These are phyloP conservation scores for Hemithea aestivaria DNA, from an alignment of 2,888 invertebrate species.

Conservation along the genomic window DNA sequence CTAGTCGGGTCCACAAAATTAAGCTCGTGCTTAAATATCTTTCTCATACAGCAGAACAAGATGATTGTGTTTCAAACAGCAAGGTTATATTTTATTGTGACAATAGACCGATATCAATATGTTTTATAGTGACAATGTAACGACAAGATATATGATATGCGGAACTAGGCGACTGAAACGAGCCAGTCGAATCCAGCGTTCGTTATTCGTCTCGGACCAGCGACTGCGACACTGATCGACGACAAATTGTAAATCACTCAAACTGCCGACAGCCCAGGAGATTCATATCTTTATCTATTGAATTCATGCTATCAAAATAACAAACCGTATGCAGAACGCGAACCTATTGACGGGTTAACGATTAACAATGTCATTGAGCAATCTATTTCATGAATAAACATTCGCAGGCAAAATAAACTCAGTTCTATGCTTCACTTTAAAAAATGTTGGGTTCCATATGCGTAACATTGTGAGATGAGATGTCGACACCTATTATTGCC, in stretches of 20 bases:
- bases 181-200: slow-evolving; percentile 40
- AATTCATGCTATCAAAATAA: slow-evolving; percentile 32
- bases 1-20: neutral
- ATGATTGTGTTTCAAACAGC: neutral
- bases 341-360: slow-evolving; percentile 17
- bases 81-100: slow-evolving; percentile 2
- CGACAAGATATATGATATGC: slow-evolving; percentile 58
- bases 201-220: slow-evolving; percentile 53
- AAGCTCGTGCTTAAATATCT: neutral
- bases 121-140: slow-evolving; percentile 38
- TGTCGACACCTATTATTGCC: slow-evolving; percentile 11
- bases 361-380: slow-evolving; percentile 11
- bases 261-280: slow-evolving; percentile 44
- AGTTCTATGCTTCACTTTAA: neutral
- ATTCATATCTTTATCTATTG: slow-evolving; percentile 43
- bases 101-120: slow-evolving; percentile 14
- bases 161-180: slow-evolving; percentile 52
- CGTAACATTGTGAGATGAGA: slow-evolving; percentile 3
- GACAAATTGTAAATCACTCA: slow-evolving; percentile 56
- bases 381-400: slow-evolving; percentile 5
- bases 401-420: slow-evolving; percentile 5
- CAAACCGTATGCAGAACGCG: slow-evolving; percentile 18
- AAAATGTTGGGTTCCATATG: slow-evolving; percentile 1
- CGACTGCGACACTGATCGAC: slow-evolving; percentile 47
- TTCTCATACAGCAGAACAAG: neutral